Evolutionary conservation across 2,888 invertebrate genomes (phyloP).

Genomic region (Pilophorus perplexus): DNA sequence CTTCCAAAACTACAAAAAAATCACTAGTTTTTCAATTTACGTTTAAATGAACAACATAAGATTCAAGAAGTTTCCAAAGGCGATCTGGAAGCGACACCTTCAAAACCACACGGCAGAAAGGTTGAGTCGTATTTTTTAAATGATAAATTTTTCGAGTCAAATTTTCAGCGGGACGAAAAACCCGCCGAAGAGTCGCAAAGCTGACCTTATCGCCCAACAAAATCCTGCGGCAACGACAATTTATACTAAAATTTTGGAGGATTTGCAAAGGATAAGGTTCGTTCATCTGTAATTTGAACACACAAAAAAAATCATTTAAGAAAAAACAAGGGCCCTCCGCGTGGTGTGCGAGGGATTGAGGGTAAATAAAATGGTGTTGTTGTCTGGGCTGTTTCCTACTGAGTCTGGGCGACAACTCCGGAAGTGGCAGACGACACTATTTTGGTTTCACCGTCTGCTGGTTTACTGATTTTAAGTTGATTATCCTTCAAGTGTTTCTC

Average conservation of each 20-base stretch:
- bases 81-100: too few species aligned
- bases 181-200: too few species aligned
- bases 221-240: conserved; percentile 10
- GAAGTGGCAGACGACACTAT: conserved; percentile 35
- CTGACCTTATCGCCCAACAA: background rate
- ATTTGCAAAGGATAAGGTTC: conserved; percentile 15
- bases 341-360: conserved; percentile 21
- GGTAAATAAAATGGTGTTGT: conserved; percentile 28
- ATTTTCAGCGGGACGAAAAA: too few species aligned
- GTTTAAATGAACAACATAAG: too few species aligned
- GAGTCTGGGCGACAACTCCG: conserved; percentile 34
- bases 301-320: conserved; percentile 6
- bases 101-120: too few species aligned
- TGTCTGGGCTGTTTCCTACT: conserved; percentile 31
- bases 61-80: too few species aligned
- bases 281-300: too few species aligned
- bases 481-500: conserved; percentile 52
- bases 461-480: conserved; percentile 41
- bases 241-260: conserved; percentile 11
- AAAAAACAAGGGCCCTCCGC: background rate
- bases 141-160: too few species aligned
- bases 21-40: too few species aligned
- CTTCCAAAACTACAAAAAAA: too few species aligned
- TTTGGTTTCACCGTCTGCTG: conserved; percentile 30
- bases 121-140: too few species aligned